A percentile compares a stretch with the other conserved stretches of the same genome.
Conservation (phyloP, 2,888 invertebrate species). For the Uloborus plumipes region DNA sequence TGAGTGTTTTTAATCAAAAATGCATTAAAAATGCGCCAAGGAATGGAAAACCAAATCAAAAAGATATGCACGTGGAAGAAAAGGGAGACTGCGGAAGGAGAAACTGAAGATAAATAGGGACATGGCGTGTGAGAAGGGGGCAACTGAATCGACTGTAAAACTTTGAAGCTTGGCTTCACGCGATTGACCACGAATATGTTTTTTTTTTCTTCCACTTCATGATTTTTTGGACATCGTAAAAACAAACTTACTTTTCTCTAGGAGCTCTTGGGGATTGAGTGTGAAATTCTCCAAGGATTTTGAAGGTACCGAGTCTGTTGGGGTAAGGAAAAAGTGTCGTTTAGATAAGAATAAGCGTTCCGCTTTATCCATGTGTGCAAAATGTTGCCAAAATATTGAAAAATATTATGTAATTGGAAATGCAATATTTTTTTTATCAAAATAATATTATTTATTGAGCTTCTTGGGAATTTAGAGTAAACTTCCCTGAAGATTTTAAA, state of each 20-base stretch:
- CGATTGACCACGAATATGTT: constrained; percentile 37
- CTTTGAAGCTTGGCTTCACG: constrained; percentile 51
- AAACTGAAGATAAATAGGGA: constrained; percentile 30
- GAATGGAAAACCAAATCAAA: constrained; percentile 6
- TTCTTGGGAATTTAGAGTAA: too few species aligned
- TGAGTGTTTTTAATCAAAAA: constrained; percentile 51
- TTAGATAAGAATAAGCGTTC: too few species aligned
- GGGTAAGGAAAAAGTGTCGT: too few species aligned
- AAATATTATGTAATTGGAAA: too few species aligned
- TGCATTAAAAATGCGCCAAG: constrained; percentile 40
- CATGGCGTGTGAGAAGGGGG: constrained; percentile 33
- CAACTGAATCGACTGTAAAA: constrained; percentile 39
- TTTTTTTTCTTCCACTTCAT: constrained; percentile 13
- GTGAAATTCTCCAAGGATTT: constrained; percentile 15
- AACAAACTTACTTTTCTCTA: constrained; percentile 23
- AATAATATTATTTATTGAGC: too few species aligned
- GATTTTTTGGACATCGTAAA: constrained; percentile 14
- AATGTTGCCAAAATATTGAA: too few species aligned
- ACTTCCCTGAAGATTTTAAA: too few species aligned
- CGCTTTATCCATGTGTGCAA: too few species aligned
- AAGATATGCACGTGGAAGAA: constrained; percentile 4
- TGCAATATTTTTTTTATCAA: too few species aligned
- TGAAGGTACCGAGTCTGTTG: neutral
- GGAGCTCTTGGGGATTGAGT: constrained; percentile 5
- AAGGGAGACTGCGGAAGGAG: neutral